phyloP scores from a whole-genome alignment of 2,888 invertebrate genomes.

The Platynereis dumerilii region DNA sequence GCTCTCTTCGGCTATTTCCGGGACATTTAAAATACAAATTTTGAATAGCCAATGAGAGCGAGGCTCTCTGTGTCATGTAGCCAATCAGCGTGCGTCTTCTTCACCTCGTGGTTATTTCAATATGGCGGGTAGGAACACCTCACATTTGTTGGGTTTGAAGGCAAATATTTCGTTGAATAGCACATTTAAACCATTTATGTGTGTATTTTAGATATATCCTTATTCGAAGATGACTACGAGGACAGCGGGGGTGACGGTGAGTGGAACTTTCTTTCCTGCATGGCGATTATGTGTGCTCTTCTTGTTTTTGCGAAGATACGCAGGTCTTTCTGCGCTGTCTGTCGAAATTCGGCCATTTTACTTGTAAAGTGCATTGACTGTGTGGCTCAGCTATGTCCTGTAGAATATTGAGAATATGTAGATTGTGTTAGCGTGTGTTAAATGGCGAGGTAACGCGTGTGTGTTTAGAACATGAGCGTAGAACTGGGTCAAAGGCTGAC shows the following conservation, averaged over 20 bases:
- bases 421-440: constrained; percentile 8
- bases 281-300: constrained; percentile 13
- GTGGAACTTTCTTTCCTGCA: constrained; percentile 29
- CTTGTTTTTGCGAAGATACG: constrained; percentile 27
- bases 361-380: too few species aligned
- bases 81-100: constrained; percentile 20
- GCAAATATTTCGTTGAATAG: constrained; percentile 21
- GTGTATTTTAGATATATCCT: constrained; percentile 57
- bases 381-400: too few species aligned
- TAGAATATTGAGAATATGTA: not conserved
- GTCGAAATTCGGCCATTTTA: constrained; percentile 15
- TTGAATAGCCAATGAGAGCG: constrained; percentile 14
- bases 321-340: constrained; percentile 17
- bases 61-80: constrained; percentile 5
- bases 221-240: constrained; percentile 54
- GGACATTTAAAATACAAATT: constrained; percentile 29
- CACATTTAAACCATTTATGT: constrained; percentile 18
- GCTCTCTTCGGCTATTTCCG: constrained; percentile 14
- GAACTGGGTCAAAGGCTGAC: constrained; percentile 24
- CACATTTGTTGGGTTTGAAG: constrained; percentile 24
- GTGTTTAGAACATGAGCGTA: constrained; percentile 14
- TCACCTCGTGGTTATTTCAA: constrained; percentile 22
- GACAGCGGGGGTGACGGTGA: constrained; percentile 55
- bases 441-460: constrained; percentile 4
- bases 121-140: constrained; percentile 27